Evolutionary conservation across 2,888 invertebrate species (phyloP).

Genomic region (Beris chalybata): DNA sequence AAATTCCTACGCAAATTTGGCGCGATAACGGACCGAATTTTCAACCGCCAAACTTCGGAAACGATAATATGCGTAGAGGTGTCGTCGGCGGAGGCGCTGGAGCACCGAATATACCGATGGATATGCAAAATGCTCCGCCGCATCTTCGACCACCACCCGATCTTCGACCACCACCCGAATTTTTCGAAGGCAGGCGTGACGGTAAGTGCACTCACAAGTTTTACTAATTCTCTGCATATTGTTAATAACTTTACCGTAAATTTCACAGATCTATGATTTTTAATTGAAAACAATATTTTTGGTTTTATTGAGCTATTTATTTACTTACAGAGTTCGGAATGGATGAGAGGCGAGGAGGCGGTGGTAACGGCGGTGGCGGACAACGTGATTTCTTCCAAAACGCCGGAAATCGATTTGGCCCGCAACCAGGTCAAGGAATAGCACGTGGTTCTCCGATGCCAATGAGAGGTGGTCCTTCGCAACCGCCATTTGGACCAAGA

Average conservation of each 20-base stretch:
- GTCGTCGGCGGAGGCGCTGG: slow-evolving; percentile 6
- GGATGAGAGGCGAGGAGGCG: slow-evolving; percentile 36
- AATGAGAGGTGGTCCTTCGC: slow-evolving; percentile 39
- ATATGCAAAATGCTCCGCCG: slow-evolving; percentile 26
- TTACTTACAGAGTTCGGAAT: slow-evolving; percentile 26
- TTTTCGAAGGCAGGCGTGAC: slow-evolving; percentile 34
- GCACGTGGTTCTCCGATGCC: slow-evolving; percentile 33
- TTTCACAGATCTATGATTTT: not conserved
- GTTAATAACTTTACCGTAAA: not conserved
- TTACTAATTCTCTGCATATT: not conserved
- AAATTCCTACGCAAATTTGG: slow-evolving; percentile 41
- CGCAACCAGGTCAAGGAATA: slow-evolving; percentile 34
- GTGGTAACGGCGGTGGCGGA: slow-evolving; percentile 43
- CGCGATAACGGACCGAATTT: slow-evolving; percentile 41
- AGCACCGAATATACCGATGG: slow-evolving; percentile 8
- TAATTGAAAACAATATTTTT: too few species aligned
- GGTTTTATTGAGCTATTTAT: not conserved
- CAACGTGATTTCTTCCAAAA: slow-evolving; percentile 51
- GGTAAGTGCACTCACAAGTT: slow-evolving; percentile 15
- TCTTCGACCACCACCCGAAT: slow-evolving; percentile 25
- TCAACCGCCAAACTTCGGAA: slow-evolving; percentile 24
- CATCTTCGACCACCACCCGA: slow-evolving; percentile 14
- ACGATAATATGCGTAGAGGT: slow-evolving; percentile 16
- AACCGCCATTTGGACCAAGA: slow-evolving; percentile 42
- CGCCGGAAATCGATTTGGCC: slow-evolving; percentile 54